Evolutionary conservation across 2,888 invertebrate genomes (phyloP), one percentile per base, ranked within the genome.

Genomic region (Willowsia nigromaculata): DNA sequence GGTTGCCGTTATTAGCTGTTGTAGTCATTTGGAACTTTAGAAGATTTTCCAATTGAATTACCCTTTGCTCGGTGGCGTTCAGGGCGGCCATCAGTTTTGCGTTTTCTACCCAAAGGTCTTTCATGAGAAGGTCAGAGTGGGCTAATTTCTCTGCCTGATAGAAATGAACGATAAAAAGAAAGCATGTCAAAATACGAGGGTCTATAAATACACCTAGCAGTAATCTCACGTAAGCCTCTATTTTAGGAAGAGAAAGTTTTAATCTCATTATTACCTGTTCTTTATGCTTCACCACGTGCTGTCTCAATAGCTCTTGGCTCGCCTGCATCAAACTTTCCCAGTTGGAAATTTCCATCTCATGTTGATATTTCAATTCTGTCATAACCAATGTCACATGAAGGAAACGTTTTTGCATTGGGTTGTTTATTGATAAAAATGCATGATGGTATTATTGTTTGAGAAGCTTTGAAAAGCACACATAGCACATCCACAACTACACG

Each of bases 71-170:
- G 40, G 95, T 94, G 88, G 95, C 94, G 93, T 95, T 95, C 25
- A 95, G 94, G 84, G 95, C 96, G 25, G 96, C 96, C 88, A 96
- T 95, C 88, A 97, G 95, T 94, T 96, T 96, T 83, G 97, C 96
- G 94, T 97, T 97, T 94, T 97, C 97, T 80, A 97, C 95, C 94
- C 96, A 97, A 90, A 98, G 95, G 93, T 97, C 97, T 94, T 97
- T 97, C 27, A 97, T 96, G 68, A 97, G 94, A 93, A 96, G 94
- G 94, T 97, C 97, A 18, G 96, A 96, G 93, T 95, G 95, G 53
- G 96, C 95, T 88, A 97, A 94, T 91, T 96, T 96, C 93, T 96
- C 96, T 83, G 95, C 94, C 94, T 96, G 92, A 78, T 76, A 53
- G 15, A 56, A 47, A 68, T 80, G n/a, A n/a, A n/a, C n/a, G n/a